A percentile compares a stretch with the other conserved stretches of the same genome.
phyloP scores from a whole-genome alignment of 2,888 invertebrate species.

The Girardia tigrina region DNA sequence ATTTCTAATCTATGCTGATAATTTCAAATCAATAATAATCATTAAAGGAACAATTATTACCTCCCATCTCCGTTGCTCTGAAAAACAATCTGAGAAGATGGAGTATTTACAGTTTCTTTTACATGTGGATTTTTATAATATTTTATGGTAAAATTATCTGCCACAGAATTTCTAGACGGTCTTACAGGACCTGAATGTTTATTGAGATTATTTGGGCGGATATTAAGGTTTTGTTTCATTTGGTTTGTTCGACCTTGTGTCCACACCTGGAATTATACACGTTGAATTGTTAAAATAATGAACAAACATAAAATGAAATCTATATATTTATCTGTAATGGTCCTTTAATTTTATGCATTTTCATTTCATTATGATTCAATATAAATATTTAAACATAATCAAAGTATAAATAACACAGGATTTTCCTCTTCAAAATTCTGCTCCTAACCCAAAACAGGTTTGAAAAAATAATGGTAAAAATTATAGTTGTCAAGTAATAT shows the following conservation, averaged over 20 bases:
- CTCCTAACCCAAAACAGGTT: too few species aligned
- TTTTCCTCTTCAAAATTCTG: too few species aligned
- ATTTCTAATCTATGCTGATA: too few species aligned
- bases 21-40: too few species aligned
- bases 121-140: not conserved
- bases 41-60: too few species aligned
- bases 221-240: not conserved
- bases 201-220: not conserved
- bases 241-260: not conserved
- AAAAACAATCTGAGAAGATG: not conserved
- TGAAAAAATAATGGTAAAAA: too few species aligned
- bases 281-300: not conserved
- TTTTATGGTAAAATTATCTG: not conserved
- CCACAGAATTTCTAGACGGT: not conserved
- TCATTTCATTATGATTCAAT: too few species aligned
- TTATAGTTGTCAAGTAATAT: too few species aligned
- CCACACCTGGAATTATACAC: not conserved
- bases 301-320: not conserved
- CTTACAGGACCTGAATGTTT: not conserved
- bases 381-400: too few species aligned
- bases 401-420: too few species aligned
- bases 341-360: too few species aligned
- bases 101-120: not conserved
- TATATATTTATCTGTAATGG: not conserved
- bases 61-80: not conserved